These are phyloP conservation scores for Camelus dromedarius DNA, from an alignment of 2,113 vertebrate genomes.

Conservation along the genomic window DNA sequence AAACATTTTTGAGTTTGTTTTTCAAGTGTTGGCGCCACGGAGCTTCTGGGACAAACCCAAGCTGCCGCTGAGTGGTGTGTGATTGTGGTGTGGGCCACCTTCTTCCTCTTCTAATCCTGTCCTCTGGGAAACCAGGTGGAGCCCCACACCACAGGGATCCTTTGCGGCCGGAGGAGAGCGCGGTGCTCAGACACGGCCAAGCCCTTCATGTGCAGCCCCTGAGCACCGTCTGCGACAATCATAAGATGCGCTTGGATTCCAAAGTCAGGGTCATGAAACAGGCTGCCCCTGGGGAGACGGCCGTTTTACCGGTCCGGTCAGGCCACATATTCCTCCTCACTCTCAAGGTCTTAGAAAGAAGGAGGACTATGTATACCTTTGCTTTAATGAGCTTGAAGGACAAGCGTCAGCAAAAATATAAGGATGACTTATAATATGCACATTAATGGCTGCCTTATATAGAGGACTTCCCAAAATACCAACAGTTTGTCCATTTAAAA, in stretches of 20 bases:
- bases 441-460: background rate
- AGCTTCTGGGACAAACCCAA: background rate
- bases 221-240: background rate
- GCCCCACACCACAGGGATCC: background rate
- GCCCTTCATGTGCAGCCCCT: background rate
- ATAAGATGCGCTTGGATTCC: background rate
- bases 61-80: background rate
- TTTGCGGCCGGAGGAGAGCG: background rate
- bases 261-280: background rate
- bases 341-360: background rate
- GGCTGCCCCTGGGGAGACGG: background rate
- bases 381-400: background rate
- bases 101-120: background rate
- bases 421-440: background rate
- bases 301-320: background rate
- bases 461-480: background rate
- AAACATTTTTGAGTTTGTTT: constrained; percentile 22
- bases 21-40: background rate
- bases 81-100: too few relatives aligned
- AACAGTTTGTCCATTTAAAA: background rate
- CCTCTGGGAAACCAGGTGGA: background rate
- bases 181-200: background rate
- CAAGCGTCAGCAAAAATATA: background rate
- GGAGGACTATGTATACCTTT: background rate
- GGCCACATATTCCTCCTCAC: background rate